phyloP scores from a whole-genome alignment of 2,888 invertebrate genomes.

The Drosophila nr. fundita region DNA sequence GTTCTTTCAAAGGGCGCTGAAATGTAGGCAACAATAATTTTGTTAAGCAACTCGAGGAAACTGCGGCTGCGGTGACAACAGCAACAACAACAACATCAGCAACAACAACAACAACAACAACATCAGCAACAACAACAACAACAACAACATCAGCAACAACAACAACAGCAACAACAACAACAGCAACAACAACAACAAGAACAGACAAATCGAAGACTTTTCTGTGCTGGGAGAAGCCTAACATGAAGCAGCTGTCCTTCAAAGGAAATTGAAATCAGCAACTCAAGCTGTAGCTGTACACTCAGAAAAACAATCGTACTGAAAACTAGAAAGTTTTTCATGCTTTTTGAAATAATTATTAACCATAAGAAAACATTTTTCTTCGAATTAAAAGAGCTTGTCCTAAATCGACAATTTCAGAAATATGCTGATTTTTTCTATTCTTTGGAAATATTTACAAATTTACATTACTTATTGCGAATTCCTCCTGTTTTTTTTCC shows the following conservation, averaged over 20 bases:
- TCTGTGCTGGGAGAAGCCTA: conserved; percentile 16
- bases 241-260: conserved; percentile 3
- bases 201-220: conserved; percentile 66
- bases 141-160: conserved; percentile 12
- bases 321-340: neutral
- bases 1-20: conserved; percentile 36
- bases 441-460: neutral
- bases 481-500: neutral
- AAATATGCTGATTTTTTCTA: neutral
- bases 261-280: conserved; percentile 1
- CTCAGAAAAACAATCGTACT: neutral
- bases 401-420: neutral
- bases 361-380: neutral
- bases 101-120: conserved; percentile 22
- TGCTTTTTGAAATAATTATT: neutral
- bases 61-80: conserved; percentile 50
- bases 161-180: conserved; percentile 7
- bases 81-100: conserved; percentile 11
- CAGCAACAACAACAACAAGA: conserved; percentile 16
- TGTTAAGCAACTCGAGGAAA: conserved; percentile 50
- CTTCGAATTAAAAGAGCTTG: neutral
- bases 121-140: conserved; percentile 18
- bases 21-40: conserved; percentile 72
- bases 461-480: neutral
- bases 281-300: neutral